phyloP scores from a whole-genome alignment of 2,888 invertebrate species.

The Piscicola geometra region DNA sequence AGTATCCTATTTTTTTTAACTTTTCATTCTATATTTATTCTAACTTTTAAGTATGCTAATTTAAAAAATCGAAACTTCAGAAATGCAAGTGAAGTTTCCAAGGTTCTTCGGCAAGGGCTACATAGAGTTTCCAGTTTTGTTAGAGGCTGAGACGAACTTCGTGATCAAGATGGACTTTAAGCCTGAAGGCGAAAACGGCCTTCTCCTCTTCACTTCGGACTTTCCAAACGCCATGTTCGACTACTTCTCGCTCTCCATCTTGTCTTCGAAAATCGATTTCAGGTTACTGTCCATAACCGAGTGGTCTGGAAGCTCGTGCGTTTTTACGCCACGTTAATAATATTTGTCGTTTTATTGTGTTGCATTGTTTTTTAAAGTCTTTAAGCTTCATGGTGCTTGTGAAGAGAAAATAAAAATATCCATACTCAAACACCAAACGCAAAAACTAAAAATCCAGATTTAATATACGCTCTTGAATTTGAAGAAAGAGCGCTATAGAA shows the following conservation, averaged over 20 bases:
- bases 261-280: constrained; percentile 76
- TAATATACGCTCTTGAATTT: background rate
- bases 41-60: too few relatives aligned
- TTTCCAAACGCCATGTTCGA: constrained; percentile 78
- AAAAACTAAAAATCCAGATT: background rate
- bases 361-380: background rate
- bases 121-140: constrained; percentile 78
- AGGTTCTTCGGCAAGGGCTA: constrained; percentile 86
- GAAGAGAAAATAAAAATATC: background rate
- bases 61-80: too few relatives aligned
- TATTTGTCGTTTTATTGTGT: too few relatives aligned
- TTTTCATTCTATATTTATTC: too few relatives aligned
- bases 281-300: constrained; percentile 60
- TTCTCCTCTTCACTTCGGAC: constrained; percentile 83
- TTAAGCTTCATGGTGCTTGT: too few relatives aligned
- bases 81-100: constrained; percentile 49
- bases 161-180: constrained; percentile 77
- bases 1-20: too few relatives aligned
- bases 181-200: constrained; percentile 69
- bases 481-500: background rate
- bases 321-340: too few relatives aligned
- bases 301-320: background rate
- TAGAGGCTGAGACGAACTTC: constrained; percentile 79
- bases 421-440: background rate
- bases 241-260: constrained; percentile 77